phyloP scores from a whole-genome alignment of 2,888 invertebrate species.

The Plebejus melissa region DNA sequence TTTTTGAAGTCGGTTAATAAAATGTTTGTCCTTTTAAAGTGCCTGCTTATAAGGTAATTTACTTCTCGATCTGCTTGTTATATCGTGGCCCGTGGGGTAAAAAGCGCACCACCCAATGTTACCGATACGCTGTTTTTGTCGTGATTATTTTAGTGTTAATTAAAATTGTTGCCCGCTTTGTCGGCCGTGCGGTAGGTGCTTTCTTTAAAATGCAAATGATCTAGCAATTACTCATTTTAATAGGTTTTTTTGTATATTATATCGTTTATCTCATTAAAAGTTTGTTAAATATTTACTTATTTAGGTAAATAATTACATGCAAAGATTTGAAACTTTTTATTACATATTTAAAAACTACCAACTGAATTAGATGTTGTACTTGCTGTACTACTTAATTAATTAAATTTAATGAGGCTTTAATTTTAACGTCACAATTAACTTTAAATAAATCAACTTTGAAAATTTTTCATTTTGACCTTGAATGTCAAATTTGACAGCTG shows the following conservation, averaged over 20 bases:
- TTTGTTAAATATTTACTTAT: not conserved
- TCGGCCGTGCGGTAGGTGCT: not conserved
- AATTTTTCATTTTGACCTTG: not conserved
- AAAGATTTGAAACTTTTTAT: too few species aligned
- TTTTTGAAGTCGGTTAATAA: not conserved
- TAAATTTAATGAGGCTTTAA: too few species aligned
- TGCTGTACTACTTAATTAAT: too few species aligned
- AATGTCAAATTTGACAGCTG: constrained; percentile 5
- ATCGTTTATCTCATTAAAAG: not conserved
- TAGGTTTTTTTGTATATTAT: not conserved
- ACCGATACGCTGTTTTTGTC: constrained; percentile 16
- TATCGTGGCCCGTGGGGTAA: not conserved
- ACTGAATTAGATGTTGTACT: too few species aligned
- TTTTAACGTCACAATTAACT: too few species aligned
- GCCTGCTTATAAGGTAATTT: constrained; percentile 9
- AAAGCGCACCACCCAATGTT: not conserved
- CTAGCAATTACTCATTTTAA: not conserved
- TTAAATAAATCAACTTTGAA: too few species aligned
- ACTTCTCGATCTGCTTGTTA: not conserved
- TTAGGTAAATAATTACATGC: not conserved
- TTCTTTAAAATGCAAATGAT: constrained; percentile 4
- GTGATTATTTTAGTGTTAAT: constrained; percentile 20
- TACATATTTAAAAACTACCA: too few species aligned
- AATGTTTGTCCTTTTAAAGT: not conserved
- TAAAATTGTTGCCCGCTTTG: not conserved